Base-by-base conservation (phyloP, 2,888 invertebrate genomes). In the Stramonita haemastoma region DNA sequence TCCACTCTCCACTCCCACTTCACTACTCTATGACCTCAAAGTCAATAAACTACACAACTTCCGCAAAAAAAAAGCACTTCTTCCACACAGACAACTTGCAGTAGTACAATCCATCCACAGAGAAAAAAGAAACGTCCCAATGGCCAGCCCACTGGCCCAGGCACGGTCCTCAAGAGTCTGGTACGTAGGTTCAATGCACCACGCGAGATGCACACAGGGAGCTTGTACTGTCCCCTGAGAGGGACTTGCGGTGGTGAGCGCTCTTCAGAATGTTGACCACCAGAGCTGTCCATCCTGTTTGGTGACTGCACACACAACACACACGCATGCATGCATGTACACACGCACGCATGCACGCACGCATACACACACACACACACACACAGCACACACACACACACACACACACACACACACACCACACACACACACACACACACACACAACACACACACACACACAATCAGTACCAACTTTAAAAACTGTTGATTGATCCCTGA, bases 241-340 rank as follows among this genome's bases (percentile, higher is more conserved):
- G 32, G 0, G 90, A 89, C 34, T 87, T 87, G 32, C 88, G 86
- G 36, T 91, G 90, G n/a, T 84, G 89, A 1, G 87, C 89, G 29
- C 83, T 88, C 77, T 84, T 89, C 86, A 93, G 89, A 77, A 94
- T 91, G 87, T 93, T 93, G 5, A 93, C 93, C 22, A 95, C 92
- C 70, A 96, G 91, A 11, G 95, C 95, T 70, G 95, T 95, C 96
- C 96, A 96, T 6, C 96, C 96, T 22, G 96, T 96, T 91, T 96
- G 95, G 90, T 96, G 96, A 91, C 95, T 95, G 93, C 90, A 94
- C 93, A 17, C 88, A 70, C 86, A 46, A 70, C 86, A 46, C 46
- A 46, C 13, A 19, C 11, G 26, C 66, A 66, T 22, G 17, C 79
- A 73, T n/a, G n/a, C 73, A 73, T 11, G n/a, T 22, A 73, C 11